Evolutionary conservation across 1,140 invertebrate genomes (phyloP).

Genomic region (Brachystomella parvula): DNA sequence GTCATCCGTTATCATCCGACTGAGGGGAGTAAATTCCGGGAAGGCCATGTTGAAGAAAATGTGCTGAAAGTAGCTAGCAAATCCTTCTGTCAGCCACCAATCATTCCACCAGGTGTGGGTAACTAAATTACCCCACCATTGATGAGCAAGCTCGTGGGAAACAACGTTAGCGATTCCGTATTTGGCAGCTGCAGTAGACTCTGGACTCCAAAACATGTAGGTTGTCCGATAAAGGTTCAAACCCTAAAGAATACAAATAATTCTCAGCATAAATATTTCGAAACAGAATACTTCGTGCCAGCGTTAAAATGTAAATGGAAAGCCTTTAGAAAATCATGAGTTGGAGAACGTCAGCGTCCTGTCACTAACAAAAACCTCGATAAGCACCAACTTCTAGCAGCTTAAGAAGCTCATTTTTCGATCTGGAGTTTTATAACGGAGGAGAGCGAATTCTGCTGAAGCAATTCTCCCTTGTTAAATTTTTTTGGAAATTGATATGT

Average conservation of each 20-base stretch:
- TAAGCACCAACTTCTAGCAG: background rate
- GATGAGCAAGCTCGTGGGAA: slow-evolving; percentile 36
- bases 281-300: slow-evolving; percentile 58
- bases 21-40: slow-evolving; percentile 45
- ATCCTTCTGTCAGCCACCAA: slow-evolving; percentile 46
- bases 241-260: slow-evolving; percentile 1
- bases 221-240: slow-evolving; percentile 19
- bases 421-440: no score
- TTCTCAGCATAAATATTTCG: slow-evolving; percentile 13
- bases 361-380: background rate
- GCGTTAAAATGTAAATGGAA: no score
- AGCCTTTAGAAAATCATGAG: no score
- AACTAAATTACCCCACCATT: slow-evolving; percentile 54
- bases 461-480: no score
- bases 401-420: background rate
- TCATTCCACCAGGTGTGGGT: slow-evolving; percentile 22
- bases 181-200: slow-evolving; percentile 17
- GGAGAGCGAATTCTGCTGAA: no score
- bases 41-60: slow-evolving; percentile 40
- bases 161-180: slow-evolving; percentile 15
- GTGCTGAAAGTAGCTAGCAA: slow-evolving; percentile 45
- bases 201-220: slow-evolving; percentile 9
- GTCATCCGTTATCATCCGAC: slow-evolving; percentile 46
- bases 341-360: background rate
- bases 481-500: no score